A percentile compares a stretch with the other conserved stretches of the same genome.
Evolutionary conservation across 2,113 vertebrate species (phyloP).

Genomic region (Pyrgilauda ruficollis): DNA sequence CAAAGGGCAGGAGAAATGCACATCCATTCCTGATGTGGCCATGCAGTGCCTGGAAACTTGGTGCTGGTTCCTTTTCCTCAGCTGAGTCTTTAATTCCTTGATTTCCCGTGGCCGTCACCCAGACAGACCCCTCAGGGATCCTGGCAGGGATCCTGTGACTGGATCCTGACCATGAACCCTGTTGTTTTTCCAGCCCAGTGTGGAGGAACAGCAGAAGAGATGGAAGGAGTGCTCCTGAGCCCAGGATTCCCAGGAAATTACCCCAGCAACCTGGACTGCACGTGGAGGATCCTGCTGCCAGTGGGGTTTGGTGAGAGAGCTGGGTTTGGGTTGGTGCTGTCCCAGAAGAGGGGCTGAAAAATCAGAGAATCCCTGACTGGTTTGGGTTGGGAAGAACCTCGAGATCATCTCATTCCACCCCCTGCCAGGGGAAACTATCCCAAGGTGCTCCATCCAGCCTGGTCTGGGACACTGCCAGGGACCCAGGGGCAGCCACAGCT

Average conservation of each 20-base stretch:
- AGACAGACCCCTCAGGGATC: not conserved
- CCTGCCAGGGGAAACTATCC: not conserved
- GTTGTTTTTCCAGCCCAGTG: slow-evolving; percentile 83
- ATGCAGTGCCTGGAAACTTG: not conserved
- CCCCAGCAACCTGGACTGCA: slow-evolving; percentile 96
- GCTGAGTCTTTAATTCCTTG: not conserved
- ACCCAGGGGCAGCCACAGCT: not conserved
- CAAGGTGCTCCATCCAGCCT: not conserved
- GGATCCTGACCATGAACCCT: not conserved
- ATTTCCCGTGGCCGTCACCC: fast-evolving
- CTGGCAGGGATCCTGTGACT: not conserved
- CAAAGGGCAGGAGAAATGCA: not conserved
- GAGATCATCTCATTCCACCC: not conserved
- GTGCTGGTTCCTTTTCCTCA: not conserved
- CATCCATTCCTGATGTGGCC: too few species aligned
- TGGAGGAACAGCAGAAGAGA: slow-evolving; percentile 88
- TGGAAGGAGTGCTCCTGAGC: slow-evolving; percentile 96
- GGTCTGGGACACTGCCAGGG: not conserved
- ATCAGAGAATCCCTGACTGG: not conserved
- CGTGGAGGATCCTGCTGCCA: slow-evolving; percentile 91
- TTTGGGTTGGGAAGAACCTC: not conserved
- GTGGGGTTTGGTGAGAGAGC: slow-evolving; percentile 90
- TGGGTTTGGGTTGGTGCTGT: not conserved
- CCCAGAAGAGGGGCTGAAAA: not conserved
- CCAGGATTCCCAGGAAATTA: slow-evolving; percentile 98